These are phyloP conservation scores for Oxyruncus cristatus DNA, from an alignment of 2,113 vertebrate species.

Conservation along the genomic window DNA sequence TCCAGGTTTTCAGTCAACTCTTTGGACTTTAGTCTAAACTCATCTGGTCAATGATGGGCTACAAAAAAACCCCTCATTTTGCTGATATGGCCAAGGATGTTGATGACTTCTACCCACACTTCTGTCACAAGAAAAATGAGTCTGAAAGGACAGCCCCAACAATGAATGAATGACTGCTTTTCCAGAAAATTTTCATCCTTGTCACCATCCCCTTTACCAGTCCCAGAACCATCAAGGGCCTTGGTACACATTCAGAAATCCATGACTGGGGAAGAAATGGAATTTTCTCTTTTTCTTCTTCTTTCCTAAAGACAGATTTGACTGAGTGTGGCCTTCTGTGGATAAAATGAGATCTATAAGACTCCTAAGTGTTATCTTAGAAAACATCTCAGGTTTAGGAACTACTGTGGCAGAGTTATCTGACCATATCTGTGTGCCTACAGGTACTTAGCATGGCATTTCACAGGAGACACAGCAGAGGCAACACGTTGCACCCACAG, in stretches of 20 bases:
- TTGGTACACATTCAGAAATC: fast-evolving
- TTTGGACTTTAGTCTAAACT: background rate
- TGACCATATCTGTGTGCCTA: background rate
- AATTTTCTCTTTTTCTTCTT: background rate
- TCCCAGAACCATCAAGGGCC: background rate
- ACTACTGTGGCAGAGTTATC: background rate
- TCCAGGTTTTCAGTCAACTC: background rate
- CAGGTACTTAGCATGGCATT: background rate
- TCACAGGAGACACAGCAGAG: background rate
- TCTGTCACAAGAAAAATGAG: background rate
- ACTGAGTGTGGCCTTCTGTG: background rate
- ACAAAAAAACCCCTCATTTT: background rate
- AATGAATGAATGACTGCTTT: background rate
- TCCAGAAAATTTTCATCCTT: background rate
- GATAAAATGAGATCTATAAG: background rate
- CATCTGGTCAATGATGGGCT: background rate
- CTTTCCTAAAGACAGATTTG: background rate
- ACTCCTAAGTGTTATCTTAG: background rate
- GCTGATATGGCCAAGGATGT: background rate
- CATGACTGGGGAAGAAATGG: background rate
- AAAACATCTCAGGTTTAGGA: background rate
- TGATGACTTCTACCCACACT: background rate
- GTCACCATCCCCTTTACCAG: background rate
- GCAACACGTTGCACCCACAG: background rate
- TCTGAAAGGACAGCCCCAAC: background rate